Evolutionary conservation across 2,113 vertebrate species (phyloP), one percentile per base, ranked within the genome.

Genomic region (Rhineura floridana): DNA sequence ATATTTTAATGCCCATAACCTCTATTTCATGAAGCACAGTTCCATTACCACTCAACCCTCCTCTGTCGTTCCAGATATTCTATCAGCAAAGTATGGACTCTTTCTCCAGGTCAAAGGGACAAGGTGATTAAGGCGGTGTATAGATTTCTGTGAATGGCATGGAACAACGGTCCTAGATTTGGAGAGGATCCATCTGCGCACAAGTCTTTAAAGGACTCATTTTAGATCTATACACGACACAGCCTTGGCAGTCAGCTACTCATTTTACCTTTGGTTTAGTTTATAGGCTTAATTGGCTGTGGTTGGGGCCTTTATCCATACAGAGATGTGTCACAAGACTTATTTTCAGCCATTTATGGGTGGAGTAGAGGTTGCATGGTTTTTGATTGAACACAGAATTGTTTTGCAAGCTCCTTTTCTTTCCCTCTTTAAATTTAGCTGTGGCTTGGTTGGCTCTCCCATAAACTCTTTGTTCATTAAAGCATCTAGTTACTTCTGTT

Each of bases 41-140:
- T 97, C 92, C 95, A 95, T 93, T 95, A 94, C 91, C 94, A 96
- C 96, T 97, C 97, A 96, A 97, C 96, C 96, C 93, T 94, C 81
- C 63, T 84, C 83, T 83, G 84, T 90, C 95, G 96, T 96, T 97
- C 96, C 95, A 96, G 91, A 91, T 91, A 84, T 92, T 95, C 91
- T 88, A 89, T 88, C 84, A 62, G 85, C 88, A 88, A 85, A 70
- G n/a, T 5, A 78, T 84, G 75, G 89, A 88, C 90, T 90, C 36
- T 86, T 85, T 46, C 85, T 82, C 87, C 63, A 69, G 44, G 25
- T 77, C 90, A 93, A 91, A 69, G n/a, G 62, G 36, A 42, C 65
- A 55, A 21, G 6, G 91, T 86, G 91, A 91, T 93, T 93, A 91
- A 83, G 52, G 91, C n/a, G 92, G 91, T 90, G 88, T 85, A 42